phyloP scores from a whole-genome alignment of 2,797 vertebrate genomes.

The Synaphobranchus kaupii region DNA sequence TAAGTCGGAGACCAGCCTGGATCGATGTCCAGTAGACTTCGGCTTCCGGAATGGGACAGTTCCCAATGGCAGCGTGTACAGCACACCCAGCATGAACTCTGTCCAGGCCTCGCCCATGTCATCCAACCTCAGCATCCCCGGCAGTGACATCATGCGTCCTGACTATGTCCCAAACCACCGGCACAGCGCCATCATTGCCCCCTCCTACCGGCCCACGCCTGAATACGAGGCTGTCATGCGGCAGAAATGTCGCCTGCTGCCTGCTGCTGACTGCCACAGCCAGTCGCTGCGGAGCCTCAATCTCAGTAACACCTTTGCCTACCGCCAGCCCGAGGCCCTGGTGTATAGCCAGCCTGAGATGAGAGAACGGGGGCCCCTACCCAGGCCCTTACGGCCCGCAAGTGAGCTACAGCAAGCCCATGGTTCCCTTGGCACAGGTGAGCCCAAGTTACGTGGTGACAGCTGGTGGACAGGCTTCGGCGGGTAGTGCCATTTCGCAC shows the following conservation, averaged over 20 bases:
- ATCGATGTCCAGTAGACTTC: conserved; percentile 79
- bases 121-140: conserved; percentile 91
- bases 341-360: conserved; percentile 97
- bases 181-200: conserved; percentile 93
- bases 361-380: conserved; percentile 82
- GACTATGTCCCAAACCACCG: conserved; percentile 94
- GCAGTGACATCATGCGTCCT: conserved; percentile 90
- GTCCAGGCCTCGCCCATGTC: conserved; percentile 89
- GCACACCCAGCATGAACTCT: conserved; percentile 90
- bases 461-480: conserved; percentile 65
- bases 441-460: conserved; percentile 63
- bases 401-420: conserved; percentile 79
- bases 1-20: conserved; percentile 92
- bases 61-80: conserved; percentile 93
- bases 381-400: conserved; percentile 70
- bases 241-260: conserved; percentile 83
- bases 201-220: conserved; percentile 92
- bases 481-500: conserved; percentile 86
- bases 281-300: conserved; percentile 93
- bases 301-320: conserved; percentile 88
- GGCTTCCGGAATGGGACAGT: conserved; percentile 85
- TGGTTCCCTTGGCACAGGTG: conserved; percentile 76
- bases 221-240: conserved; percentile 95
- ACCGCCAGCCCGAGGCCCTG: conserved; percentile 86
- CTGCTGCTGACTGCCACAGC: conserved; percentile 85